Conservation (phyloP, 2,797 vertebrate genomes). For the Chelonia mydas region DNA sequence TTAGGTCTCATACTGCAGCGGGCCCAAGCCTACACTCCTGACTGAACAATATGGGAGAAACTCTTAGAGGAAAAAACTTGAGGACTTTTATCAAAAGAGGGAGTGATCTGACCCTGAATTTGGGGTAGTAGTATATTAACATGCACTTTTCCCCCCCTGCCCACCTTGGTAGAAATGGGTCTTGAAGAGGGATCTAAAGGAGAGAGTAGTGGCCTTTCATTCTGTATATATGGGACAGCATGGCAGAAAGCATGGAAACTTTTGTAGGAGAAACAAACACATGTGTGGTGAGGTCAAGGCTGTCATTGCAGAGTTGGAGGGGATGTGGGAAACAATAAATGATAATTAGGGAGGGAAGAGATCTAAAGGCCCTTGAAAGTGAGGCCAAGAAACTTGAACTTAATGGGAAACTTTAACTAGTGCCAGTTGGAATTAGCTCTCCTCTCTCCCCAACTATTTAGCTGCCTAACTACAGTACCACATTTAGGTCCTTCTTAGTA, state of each 20-base stretch:
- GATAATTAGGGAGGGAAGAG: background rate
- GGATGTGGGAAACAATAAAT: background rate
- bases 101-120: background rate
- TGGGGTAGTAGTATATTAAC: background rate
- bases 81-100: too few species aligned
- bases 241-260: background rate
- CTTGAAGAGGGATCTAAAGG: background rate
- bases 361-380: background rate
- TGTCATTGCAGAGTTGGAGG: background rate
- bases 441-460: too few species aligned
- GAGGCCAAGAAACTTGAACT: background rate
- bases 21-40: too few species aligned
- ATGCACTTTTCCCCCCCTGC: fast-evolving
- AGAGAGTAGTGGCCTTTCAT: background rate
- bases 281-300: background rate
- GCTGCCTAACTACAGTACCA: background rate
- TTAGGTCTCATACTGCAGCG: too few species aligned
- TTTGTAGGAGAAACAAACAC: background rate
- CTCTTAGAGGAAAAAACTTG: too few species aligned
- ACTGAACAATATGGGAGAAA: background rate
- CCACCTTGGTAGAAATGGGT: background rate
- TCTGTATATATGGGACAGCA: background rate
- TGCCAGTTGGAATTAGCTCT: background rate
- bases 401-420: background rate
- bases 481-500: fast-evolving